phyloP scores from a whole-genome alignment of 2,797 vertebrate genomes.

The Rhyacichthys aspro region DNA sequence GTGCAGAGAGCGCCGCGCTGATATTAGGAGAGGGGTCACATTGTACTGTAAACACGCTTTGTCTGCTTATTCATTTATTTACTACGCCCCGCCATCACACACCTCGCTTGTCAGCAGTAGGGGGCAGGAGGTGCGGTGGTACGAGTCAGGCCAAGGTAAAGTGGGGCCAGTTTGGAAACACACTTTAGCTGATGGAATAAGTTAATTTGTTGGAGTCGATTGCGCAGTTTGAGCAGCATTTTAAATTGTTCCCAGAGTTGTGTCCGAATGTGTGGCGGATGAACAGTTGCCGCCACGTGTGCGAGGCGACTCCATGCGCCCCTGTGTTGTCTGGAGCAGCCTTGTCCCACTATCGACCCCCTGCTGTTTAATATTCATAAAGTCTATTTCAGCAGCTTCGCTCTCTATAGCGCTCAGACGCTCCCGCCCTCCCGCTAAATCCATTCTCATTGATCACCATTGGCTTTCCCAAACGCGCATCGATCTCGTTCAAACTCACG shows the following conservation, averaged over 20 bases:
- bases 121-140: conserved; percentile 24
- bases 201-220: conserved; percentile 19
- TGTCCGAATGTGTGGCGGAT: conserved; percentile 17
- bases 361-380: conserved; percentile 96
- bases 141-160: conserved; percentile 27
- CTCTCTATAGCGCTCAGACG: conserved; percentile 82
- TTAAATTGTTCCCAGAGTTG: conserved; percentile 16
- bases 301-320: conserved; percentile 33
- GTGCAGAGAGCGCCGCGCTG: conserved; percentile 64
- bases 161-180: conserved; percentile 42
- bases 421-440: conserved; percentile 81
- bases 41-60: conserved; percentile 78
- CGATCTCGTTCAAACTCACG: conserved; percentile 82
- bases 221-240: conserved; percentile 41
- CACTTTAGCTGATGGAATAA: conserved; percentile 46
- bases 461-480: conserved; percentile 81
- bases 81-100: conserved; percentile 68
- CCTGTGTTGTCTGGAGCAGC: conserved; percentile 55
- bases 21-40: conserved; percentile 81
- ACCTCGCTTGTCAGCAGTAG: conserved; percentile 70
- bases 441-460: conserved; percentile 96
- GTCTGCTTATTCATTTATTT: conserved; percentile 83
- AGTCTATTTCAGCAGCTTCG: conserved; percentile 88
- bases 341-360: conserved; percentile 82
- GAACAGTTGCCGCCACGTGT: conserved; percentile 18